Evolutionary conservation across 2,797 vertebrate genomes (phyloP), one percentile per base, ranked within the genome.

Genomic region (Semaprochilodus insignis): DNA sequence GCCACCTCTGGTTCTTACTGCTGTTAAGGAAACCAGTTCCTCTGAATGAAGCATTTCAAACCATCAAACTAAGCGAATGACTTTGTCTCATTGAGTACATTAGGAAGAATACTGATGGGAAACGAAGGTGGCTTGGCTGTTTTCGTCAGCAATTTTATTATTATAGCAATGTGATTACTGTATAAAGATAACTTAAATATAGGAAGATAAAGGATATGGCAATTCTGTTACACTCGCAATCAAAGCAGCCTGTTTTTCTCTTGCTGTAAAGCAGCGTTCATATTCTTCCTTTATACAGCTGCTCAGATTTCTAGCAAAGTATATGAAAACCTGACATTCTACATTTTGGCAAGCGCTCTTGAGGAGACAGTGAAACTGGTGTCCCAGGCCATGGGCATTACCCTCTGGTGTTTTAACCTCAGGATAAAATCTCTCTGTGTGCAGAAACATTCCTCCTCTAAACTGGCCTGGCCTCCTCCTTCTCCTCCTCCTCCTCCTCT

Each of bases 391-490:
- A n/a, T 44, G 54, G 74, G 34, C 74, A 59, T 74, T 74, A 57
- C 23, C 71, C 70, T 73, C 23, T 31, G 15, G 70, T 25, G 36
- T 62, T 75, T 75, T 25, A 25, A 75, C 74, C 74, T 75, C 36
- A 74, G 73, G 73, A 74, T 59, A 59, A 76, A 48, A 55, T 79
- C 14, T 77, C 71, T 72, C 31, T 55, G 14, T 59, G 3, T 78
- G 34, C 57, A 54, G 60, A 70, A 21, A 21, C 72, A 59, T 55
- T 34, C 55, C 69, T 66, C 10, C 25, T 66, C 25, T 55, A 55
- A 31, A 36, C 62, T 54, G 48, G 14, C 48, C 34, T 52, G 8
- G 34, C 23, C 4, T 23, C 31, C 40, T 44, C 31, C 31, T 31
- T 31, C 31, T 19, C 25, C 60, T 25, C 14, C 66, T 21, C 14